phyloP scores from a whole-genome alignment of 1,140 invertebrate species.

The Meloidogyne exigua region DNA sequence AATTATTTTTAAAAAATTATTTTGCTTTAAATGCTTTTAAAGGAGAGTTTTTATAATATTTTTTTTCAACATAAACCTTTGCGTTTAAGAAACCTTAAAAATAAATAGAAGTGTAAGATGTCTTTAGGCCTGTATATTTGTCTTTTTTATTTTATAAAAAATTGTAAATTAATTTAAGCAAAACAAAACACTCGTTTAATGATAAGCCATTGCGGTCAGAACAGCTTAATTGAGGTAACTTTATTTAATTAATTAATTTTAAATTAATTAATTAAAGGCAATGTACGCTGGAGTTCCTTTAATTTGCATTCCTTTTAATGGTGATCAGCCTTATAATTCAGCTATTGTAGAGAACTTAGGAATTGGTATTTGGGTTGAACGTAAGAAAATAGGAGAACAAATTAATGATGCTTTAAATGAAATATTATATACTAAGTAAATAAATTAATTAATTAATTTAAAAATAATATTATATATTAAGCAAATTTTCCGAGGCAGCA shows the following conservation, averaged over 20 bases:
- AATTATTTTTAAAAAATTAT: too few relatives aligned
- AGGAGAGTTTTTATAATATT: too few relatives aligned
- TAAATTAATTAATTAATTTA: too few relatives aligned
- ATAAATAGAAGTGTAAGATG: too few relatives aligned
- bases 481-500: too few relatives aligned
- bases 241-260: background rate
- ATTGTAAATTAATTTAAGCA: background rate
- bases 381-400: background rate
- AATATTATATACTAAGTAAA: too few relatives aligned
- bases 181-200: background rate
- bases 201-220: background rate
- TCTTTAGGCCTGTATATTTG: too few relatives aligned
- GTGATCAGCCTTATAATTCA: background rate
- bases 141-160: too few relatives aligned
- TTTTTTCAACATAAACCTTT: too few relatives aligned
- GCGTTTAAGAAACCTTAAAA: too few relatives aligned
- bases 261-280: background rate
- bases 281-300: background rate
- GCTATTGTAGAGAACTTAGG: background rate
- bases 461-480: too few relatives aligned
- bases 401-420: background rate
- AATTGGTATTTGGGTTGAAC: background rate
- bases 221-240: background rate
- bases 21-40: too few relatives aligned
- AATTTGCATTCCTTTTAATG: background rate